phyloP scores from a whole-genome alignment of 2,888 invertebrate species.

The Sinohyriopsis cumingii region DNA sequence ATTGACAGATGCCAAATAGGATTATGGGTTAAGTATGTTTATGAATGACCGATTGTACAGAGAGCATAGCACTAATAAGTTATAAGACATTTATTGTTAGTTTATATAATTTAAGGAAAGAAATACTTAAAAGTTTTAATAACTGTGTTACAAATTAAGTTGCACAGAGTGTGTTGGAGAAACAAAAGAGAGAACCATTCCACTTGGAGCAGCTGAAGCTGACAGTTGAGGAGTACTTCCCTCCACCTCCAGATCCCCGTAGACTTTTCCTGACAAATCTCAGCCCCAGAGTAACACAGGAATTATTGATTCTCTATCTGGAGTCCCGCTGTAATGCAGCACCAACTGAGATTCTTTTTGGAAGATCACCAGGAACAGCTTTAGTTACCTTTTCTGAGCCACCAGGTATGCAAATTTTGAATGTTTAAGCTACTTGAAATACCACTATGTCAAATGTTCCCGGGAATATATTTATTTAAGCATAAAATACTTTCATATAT shows the following conservation, averaged over 20 bases:
- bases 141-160: background rate
- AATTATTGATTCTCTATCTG: constrained; percentile 11
- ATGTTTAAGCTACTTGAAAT: too few species aligned
- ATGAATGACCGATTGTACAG: too few species aligned
- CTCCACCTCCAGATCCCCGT: constrained; percentile 11
- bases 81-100: too few species aligned
- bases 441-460: too few species aligned
- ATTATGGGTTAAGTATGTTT: too few species aligned
- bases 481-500: too few species aligned
- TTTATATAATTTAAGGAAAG: too few species aligned
- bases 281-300: constrained; percentile 13
- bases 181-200: background rate
- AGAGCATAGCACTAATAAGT: too few species aligned
- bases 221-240: constrained; percentile 10
- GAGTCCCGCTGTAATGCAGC: background rate
- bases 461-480: too few species aligned
- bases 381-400: constrained; percentile 12
- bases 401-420: background rate
- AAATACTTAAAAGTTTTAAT: too few species aligned
- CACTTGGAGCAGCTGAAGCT: background rate
- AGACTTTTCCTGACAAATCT: constrained; percentile 21
- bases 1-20: too few species aligned
- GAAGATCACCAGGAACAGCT: constrained; percentile 26
- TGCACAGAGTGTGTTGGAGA: constrained; percentile 9
- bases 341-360: constrained; percentile 6